phyloP scores from a whole-genome alignment of 1,140 invertebrate genomes.

The Luehdorfia chinensis region DNA sequence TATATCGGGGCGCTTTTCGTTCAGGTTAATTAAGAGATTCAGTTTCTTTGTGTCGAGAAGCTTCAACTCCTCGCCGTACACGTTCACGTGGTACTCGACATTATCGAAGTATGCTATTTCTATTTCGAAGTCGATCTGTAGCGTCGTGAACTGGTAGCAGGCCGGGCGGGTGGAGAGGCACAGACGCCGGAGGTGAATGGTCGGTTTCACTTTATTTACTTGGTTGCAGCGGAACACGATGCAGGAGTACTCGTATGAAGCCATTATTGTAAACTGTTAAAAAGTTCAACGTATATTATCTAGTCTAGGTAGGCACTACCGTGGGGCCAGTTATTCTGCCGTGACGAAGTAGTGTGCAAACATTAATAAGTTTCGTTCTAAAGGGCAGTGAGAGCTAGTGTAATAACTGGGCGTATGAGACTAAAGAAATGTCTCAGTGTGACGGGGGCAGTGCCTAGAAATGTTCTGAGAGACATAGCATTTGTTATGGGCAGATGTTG shows the following conservation, averaged over 20 bases:
- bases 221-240: constrained; percentile 1
- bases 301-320: too few relatives aligned
- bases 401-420: too few relatives aligned
- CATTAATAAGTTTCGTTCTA: too few relatives aligned
- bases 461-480: too few relatives aligned
- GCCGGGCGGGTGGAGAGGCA: not conserved
- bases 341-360: too few relatives aligned
- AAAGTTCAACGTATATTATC: too few relatives aligned
- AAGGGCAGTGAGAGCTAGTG: too few relatives aligned
- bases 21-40: not conserved
- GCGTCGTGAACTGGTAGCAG: constrained; percentile 4
- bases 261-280: constrained; percentile 10
- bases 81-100: constrained; percentile 7
- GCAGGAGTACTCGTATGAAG: constrained; percentile 2
- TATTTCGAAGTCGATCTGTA: constrained; percentile 8
- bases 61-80: not conserved
- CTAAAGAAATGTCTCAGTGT: too few relatives aligned
- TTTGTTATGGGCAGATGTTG: too few relatives aligned
- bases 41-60: not conserved
- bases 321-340: too few relatives aligned
- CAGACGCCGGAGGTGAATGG: not conserved
- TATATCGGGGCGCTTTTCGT: not conserved
- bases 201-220: not conserved
- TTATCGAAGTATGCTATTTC: not conserved
- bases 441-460: too few relatives aligned